Percentiles rank a stretch among this genome's conserved stretches.
phyloP scores from a whole-genome alignment of 2,888 invertebrate species.

The Heliconius hortense region DNA sequence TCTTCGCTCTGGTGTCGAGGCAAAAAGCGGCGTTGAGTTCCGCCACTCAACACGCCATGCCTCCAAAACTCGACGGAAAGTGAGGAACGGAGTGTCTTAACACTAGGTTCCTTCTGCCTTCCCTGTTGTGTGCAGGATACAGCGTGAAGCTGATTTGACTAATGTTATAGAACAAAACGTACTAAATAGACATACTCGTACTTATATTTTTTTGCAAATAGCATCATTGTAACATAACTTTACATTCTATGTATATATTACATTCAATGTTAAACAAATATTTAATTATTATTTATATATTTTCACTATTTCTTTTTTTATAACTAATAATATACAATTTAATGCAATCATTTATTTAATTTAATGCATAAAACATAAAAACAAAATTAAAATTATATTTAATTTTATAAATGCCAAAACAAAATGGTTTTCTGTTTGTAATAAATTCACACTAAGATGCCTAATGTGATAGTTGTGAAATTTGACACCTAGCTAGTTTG shows the following conservation, averaged over 20 bases:
- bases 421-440: background rate
- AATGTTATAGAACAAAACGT: too few species aligned
- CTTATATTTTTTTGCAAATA: background rate
- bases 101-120: too few species aligned
- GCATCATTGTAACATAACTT: background rate
- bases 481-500: slow-evolving; percentile 8
- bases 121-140: too few species aligned
- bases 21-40: too few species aligned
- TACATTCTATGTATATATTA: background rate
- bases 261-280: too few species aligned
- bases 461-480: slow-evolving; percentile 8
- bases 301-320: background rate
- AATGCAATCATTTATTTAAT: too few species aligned
- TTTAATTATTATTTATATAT: too few species aligned
- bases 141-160: too few species aligned
- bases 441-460: slow-evolving; percentile 2
- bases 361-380: background rate
- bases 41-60: too few species aligned
- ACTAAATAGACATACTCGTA: background rate
- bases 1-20: too few species aligned
- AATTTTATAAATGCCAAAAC: background rate
- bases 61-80: too few species aligned
- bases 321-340: background rate
- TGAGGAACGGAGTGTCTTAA: too few species aligned
- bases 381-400: background rate